A percentile compares a stretch with the other conserved stretches of the same genome.
Conservation (phyloP, 2,797 vertebrate genomes). For the Phataginus tetradactyla region DNA sequence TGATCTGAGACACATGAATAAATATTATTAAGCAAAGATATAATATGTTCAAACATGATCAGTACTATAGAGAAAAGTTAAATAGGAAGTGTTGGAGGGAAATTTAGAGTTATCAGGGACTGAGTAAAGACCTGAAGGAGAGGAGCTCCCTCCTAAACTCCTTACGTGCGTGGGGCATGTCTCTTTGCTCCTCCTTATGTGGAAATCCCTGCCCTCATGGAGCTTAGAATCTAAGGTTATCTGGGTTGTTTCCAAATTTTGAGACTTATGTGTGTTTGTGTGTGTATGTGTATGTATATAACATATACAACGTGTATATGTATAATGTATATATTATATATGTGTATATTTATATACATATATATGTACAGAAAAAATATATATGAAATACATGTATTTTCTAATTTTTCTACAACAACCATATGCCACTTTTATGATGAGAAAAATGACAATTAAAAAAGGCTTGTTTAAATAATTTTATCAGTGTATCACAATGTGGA, state of each 20-base stretch:
- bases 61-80: neutral
- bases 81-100: neutral
- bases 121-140: neutral
- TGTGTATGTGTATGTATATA: neutral
- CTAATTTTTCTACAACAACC: neutral
- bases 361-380: no score
- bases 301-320: neutral
- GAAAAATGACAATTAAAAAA: neutral
- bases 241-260: neutral
- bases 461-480: neutral
- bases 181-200: neutral
- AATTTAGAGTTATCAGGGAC: neutral
- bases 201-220: neutral
- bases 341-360: neutral
- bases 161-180: neutral
- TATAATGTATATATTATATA: no score
- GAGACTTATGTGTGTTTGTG: neutral
- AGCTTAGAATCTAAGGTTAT: neutral
- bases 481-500: neutral
- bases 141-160: neutral
- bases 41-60: neutral
- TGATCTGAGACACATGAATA: neutral
- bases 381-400: neutral
- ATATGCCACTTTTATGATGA: neutral
- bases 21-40: neutral